phyloP scores from a whole-genome alignment of 2,888 invertebrate species.

The Elmis aenea region DNA sequence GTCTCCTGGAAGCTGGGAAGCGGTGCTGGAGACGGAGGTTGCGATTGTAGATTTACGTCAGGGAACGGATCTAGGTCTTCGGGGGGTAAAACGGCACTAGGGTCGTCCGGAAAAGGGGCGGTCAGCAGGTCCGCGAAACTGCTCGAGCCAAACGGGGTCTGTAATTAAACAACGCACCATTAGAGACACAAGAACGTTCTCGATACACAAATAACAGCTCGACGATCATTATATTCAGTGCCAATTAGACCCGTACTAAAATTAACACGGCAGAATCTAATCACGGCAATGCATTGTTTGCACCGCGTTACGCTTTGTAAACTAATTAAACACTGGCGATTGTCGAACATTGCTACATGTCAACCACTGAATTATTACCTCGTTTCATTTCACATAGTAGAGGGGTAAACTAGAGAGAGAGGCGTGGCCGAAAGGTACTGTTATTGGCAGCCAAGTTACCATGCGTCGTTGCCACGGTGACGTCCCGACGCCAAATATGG shows the following conservation, averaged over 20 bases:
- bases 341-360: slow-evolving; percentile 13
- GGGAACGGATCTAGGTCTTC: slow-evolving; percentile 72
- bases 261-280: slow-evolving; percentile 25
- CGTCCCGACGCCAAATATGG: slow-evolving; percentile 39
- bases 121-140: slow-evolving; percentile 74
- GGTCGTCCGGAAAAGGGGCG: slow-evolving; percentile 69
- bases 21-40: slow-evolving; percentile 49
- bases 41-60: slow-evolving; percentile 53
- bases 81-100: slow-evolving; percentile 57
- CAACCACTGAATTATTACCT: slow-evolving; percentile 30
- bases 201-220: slow-evolving; percentile 23
- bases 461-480: slow-evolving; percentile 34
- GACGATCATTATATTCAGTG: slow-evolving; percentile 25
- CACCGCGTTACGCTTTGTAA: slow-evolving; percentile 10
- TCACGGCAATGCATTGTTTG: slow-evolving; percentile 19
- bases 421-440: slow-evolving; percentile 32
- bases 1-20: slow-evolving; percentile 87
- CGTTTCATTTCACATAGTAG: slow-evolving; percentile 31
- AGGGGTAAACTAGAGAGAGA: slow-evolving; percentile 27
- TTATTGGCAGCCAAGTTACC: slow-evolving; percentile 32
- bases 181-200: slow-evolving; percentile 18
- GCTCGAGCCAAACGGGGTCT: slow-evolving; percentile 73
- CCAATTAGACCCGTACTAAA: slow-evolving; percentile 24
- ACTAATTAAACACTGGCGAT: slow-evolving; percentile 12
- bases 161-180: slow-evolving; percentile 46